phyloP scores from a whole-genome alignment of 1,140 invertebrate genomes.

The Asobara japonica region DNA sequence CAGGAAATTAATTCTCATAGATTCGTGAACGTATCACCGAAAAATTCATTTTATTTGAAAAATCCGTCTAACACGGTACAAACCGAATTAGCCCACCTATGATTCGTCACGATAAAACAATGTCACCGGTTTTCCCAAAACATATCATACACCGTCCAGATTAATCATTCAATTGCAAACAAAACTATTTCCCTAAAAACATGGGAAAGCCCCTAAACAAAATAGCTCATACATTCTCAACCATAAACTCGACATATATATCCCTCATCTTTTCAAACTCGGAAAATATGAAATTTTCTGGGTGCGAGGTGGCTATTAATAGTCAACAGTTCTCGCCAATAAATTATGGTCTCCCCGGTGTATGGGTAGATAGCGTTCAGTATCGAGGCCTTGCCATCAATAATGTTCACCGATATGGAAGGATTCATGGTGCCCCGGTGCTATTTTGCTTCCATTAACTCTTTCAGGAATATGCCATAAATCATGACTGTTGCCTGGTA shows the following conservation, averaged over 20 bases:
- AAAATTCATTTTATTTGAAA: neutral
- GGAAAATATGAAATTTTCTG: conserved; percentile 6
- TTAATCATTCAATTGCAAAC: conserved; percentile 11
- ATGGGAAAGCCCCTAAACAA: neutral
- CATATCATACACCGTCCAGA: neutral
- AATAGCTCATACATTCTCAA: neutral
- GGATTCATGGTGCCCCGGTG: conserved; percentile 54
- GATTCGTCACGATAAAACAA: neutral
- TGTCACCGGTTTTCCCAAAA: neutral
- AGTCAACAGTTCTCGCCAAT: conserved; percentile 46
- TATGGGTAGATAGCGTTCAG: conserved; percentile 42
- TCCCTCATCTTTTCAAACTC: neutral
- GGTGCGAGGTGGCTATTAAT: conserved; percentile 39
- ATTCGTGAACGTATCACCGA: no score
- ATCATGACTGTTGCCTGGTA: conserved; percentile 43
- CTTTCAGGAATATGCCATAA: conserved; percentile 54
- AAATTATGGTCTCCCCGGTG: conserved; percentile 45
- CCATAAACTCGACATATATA: neutral
- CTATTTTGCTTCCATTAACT: conserved; percentile 63
- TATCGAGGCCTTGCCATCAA: conserved; percentile 54
- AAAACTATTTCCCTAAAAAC: neutral
- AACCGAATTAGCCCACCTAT: neutral
- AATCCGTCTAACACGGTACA: neutral
- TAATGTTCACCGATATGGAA: conserved; percentile 55
- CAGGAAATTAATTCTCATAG: no score